Evolutionary conservation across 2,797 vertebrate genomes (phyloP), one percentile per base, ranked within the genome.

Genomic region (Diglossa cyanea): DNA sequence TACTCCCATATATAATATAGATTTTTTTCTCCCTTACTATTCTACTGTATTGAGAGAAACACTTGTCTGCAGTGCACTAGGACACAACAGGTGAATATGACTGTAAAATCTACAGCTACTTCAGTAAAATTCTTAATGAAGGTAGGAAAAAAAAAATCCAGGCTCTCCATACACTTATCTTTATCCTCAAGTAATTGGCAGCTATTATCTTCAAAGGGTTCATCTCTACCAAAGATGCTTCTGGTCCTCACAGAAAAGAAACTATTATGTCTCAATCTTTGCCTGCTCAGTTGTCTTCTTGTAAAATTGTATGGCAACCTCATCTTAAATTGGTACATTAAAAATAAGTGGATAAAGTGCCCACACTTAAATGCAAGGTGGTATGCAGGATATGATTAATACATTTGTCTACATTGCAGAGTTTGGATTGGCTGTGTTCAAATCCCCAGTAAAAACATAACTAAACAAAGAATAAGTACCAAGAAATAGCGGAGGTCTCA

Each of bases 41-140:
- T 71, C 19, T 74, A 47, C 15, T 57, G 2, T 58, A 30, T 7
- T 26, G 19, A 55, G 17, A 81, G 86, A 93, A 95, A 80, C 25
- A 35, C 5, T 61, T 71, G 23, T 47, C 42, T 90, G 82, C 95
- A 54, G 67, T 89, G 87, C 62, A 88, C 25, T 42, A 51, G 14
- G n/a, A n/a, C 39, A 66, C 31, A 94, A 48, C 21, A 42, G 30
- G 60, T 96, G 84, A 94, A 96, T 96, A 90, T 77, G 76, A 94
- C 93, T 66, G 17, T 13, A 33, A 79, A 88, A 54, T 74, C n/a
- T 89, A 72, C 60, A 72, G 48, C 23, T 67, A 70, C 13, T 60
- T 77, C 50, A 67, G 40, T 35, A 88, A 84, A 90, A 81, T 35
- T 24, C 5, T 31, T 74, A 84, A 76, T 50, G 33, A 88, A 91